Conservation (phyloP, 2,113 vertebrate genomes). For the Nothoprocta perdicaria region DNA sequence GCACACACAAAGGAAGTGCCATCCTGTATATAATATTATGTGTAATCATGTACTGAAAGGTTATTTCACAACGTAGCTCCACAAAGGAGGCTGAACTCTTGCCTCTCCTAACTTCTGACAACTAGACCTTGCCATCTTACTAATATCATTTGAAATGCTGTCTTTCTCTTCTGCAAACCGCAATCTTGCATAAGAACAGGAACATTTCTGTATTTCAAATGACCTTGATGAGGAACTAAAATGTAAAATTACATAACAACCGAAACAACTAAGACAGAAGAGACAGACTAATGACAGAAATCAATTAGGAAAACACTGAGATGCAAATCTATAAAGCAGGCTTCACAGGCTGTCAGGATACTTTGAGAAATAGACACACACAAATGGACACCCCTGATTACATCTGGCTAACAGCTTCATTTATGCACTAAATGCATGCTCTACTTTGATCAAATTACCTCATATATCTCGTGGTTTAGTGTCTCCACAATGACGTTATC, state of each 20-base stretch:
- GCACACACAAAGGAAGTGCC: not conserved
- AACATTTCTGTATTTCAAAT: conserved; percentile 9
- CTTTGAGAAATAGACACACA: conserved; percentile 20
- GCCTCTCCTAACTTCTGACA: not conserved
- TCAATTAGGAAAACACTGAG: conserved; percentile 29
- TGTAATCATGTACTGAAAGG: not conserved
- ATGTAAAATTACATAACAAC: not conserved
- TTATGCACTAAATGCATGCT: conserved; percentile 25
- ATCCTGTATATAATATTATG: not conserved
- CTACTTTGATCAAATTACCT: conserved; percentile 78
- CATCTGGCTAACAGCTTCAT: conserved; percentile 54
- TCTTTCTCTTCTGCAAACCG: not conserved
- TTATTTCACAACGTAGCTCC: not conserved
- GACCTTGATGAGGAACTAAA: not conserved
- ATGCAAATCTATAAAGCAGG: not conserved
- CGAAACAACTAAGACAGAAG: not conserved
- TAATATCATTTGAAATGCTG: not conserved
- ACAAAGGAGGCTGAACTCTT: not conserved
- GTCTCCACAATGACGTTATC: conserved; percentile 88
- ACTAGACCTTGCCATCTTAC: not conserved
- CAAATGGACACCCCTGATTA: conserved; percentile 46
- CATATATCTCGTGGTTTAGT: conserved; percentile 84
- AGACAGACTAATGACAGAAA: conserved; percentile 7
- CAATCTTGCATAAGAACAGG: not conserved
- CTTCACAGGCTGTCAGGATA: not conserved